Evolutionary conservation across 2,888 invertebrate genomes (phyloP), one percentile per base, ranked within the genome.

Genomic region (Germaria angustata): DNA sequence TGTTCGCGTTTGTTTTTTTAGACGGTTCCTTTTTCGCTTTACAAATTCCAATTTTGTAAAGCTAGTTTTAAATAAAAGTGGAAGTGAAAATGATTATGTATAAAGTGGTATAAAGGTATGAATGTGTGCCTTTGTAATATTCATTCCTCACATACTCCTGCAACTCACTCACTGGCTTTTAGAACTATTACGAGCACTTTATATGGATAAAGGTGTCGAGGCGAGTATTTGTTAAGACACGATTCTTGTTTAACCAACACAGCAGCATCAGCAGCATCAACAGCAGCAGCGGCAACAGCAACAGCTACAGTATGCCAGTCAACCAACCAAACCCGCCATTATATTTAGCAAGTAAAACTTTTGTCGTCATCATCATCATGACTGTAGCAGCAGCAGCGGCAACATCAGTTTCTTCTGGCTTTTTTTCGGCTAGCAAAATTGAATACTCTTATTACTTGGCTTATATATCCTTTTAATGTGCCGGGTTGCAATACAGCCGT

Each of bases 71-170:
- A 86, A 86, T 84, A 86, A 86, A 85, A 85, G 85, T 85, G 84
- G 84, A 86, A 86, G 86, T 86, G 85, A 85, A 85, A 85, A 84
- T 69, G 80, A 79, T 83, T 84, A 83, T 80, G 84, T 85, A 85
- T 84, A 84, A 80, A 73, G 66, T 44, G 24, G 11, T 28, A 65
- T 44, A 11, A 66, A 78, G 81, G 51, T 75, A 32, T 41, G 65
- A 65, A 76, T 66, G 57, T 68, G 66, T 68, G 76, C 63, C 36
- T 63, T 63, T 63, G 78, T 63, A 78, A 75, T 66, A 71, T 69
- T 78, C 63, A 71, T 71, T 69, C 69, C 63, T 71, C 24, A 51
- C 51, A 59, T 55, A 69, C 68, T 55, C 55, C 68, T 69, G 49
- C 53, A 44, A 69, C 55, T 69, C 32, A 61, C 51, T 73, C 32